These are phyloP conservation scores for Okamejei kenojei DNA, from an alignment of 2,797 vertebrate species.

Conservation along the genomic window DNA sequence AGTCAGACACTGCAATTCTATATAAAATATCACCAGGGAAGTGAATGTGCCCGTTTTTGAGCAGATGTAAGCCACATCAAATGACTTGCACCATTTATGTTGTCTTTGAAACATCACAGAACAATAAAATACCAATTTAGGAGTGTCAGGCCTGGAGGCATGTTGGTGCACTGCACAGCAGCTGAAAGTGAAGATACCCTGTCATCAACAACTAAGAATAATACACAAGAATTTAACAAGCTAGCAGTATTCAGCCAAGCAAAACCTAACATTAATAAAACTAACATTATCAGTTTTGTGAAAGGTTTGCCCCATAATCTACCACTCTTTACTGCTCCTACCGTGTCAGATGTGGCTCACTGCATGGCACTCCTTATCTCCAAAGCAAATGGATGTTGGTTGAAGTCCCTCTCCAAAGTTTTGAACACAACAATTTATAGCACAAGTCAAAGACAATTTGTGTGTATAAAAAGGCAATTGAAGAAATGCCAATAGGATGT, in stretches of 20 bases:
- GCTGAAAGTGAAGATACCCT: neutral
- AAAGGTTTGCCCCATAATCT: neutral
- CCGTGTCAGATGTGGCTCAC: no score
- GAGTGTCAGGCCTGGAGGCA: neutral
- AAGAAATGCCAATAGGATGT: no score
- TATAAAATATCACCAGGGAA: neutral
- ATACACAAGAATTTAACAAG: slow-evolving; percentile 10
- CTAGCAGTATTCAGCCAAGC: neutral
- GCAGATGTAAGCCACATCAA: neutral
- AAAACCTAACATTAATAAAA: slow-evolving; percentile 4
- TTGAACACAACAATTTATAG: no score
- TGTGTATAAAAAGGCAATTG: no score
- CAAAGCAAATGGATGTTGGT: no score
- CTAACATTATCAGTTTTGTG: neutral
- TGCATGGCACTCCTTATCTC: no score
- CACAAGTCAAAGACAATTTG: no score
- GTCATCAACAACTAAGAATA: neutral
- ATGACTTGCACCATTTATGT: neutral
- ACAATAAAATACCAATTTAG: neutral
- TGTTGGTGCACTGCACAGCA: neutral
- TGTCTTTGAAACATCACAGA: slow-evolving; percentile 1
- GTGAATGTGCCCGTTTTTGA: neutral
- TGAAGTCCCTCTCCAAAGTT: no score
- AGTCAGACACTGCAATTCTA: neutral
- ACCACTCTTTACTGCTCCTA: no score